These are phyloP conservation scores for Paralvinella palmiformis DNA, from an alignment of 1,140 invertebrate genomes.

Conservation along the genomic window DNA sequence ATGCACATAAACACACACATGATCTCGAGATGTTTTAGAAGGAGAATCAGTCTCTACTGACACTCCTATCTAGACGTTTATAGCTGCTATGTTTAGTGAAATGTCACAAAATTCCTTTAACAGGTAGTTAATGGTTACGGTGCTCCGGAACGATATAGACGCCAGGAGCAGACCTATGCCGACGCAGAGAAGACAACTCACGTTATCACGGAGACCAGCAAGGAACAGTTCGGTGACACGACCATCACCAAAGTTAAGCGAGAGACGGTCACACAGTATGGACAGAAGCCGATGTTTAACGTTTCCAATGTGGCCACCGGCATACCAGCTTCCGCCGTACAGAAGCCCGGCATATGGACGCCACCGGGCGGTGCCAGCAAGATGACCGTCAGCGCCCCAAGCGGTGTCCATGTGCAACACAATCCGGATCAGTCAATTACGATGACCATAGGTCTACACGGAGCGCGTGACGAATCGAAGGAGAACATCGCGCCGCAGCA, in stretches of 20 bases:
- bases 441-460: conserved; percentile 3
- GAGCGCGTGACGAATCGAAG: not conserved
- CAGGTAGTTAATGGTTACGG: too few relatives aligned
- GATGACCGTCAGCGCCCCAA: not conserved
- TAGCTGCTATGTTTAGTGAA: too few relatives aligned
- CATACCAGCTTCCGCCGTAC: not conserved
- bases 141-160: not conserved
- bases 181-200: not conserved
- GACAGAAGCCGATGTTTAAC: too few relatives aligned
- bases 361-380: not conserved
- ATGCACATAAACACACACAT: too few relatives aligned
- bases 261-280: conserved; percentile 6
- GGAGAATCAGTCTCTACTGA: too few relatives aligned
- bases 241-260: conserved; percentile 9
- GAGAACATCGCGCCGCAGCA: conserved; percentile 6
- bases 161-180: not conserved
- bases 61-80: too few relatives aligned
- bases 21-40: too few relatives aligned
- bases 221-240: conserved; percentile 9
- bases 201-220: conserved; percentile 8
- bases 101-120: too few relatives aligned
- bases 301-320: not conserved
- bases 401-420: conserved; percentile 11
- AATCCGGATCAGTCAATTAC: conserved; percentile 14
- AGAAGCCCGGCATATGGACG: not conserved